Evolutionary conservation across 92 coral and sea anemone species (phyloP).

Genomic region (Umimayanthus chanpuru): DNA sequence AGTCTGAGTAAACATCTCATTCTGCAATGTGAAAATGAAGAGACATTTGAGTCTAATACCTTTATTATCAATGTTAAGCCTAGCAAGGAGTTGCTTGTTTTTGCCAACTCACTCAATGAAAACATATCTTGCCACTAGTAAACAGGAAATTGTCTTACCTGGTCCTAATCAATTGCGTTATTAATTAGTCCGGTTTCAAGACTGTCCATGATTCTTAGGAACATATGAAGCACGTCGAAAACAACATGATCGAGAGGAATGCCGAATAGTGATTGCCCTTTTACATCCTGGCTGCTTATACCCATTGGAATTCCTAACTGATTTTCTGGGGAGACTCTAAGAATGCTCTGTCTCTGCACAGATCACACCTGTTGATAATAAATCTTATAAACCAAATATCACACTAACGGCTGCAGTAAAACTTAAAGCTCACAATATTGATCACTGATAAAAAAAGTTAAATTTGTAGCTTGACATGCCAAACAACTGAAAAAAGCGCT

Average conservation of each 20-base stretch:
- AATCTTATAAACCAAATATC: too few species aligned
- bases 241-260: conserved; percentile 49
- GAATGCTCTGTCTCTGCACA: conserved; percentile 6
- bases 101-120: too few species aligned
- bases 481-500: too few species aligned
- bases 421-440: too few species aligned
- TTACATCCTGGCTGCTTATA: conserved; percentile 28
- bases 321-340: conserved; percentile 16
- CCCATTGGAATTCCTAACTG: conserved; percentile 10
- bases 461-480: too few species aligned
- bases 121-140: not conserved
- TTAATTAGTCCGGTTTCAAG: not conserved
- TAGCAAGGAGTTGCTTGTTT: too few species aligned
- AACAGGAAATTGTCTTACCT: not conserved
- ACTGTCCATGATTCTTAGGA: conserved; percentile 41
- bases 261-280: conserved; percentile 26
- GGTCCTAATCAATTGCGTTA: conserved; percentile 4
- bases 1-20: too few species aligned
- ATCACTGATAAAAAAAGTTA: too few species aligned
- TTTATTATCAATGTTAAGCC: not conserved
- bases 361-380: not conserved
- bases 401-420: too few species aligned
- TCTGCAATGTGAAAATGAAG: too few species aligned
- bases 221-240: conserved; percentile 47
- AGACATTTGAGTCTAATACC: not conserved